Percentiles rank a stretch among this genome's conserved stretches.
These are phyloP conservation scores for Ahaetulla prasina DNA, from an alignment of 2,113 vertebrate genomes.

Conservation along the genomic window DNA sequence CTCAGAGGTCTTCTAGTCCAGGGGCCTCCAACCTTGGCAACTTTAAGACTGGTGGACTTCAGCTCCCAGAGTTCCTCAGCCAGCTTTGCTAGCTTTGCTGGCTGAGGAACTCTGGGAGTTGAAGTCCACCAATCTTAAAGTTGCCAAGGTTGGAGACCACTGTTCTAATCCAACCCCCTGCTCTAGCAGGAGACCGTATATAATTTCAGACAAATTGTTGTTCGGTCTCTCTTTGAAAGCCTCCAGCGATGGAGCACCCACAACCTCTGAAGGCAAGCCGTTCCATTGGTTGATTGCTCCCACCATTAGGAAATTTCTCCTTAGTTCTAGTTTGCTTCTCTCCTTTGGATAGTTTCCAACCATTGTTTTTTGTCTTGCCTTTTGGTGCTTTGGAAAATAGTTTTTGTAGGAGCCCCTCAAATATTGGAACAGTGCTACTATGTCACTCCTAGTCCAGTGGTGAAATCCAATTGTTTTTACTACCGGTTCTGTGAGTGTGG, in stretches of 20 bases:
- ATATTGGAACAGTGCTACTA: not conserved
- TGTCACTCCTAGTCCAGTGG: not conserved
- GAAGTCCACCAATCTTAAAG: too few species aligned
- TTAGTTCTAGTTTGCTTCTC: not conserved
- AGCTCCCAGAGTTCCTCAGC: too few species aligned
- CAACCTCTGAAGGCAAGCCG: not conserved
- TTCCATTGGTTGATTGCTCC: not conserved
- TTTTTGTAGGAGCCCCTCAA: not conserved
- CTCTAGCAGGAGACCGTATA: not conserved
- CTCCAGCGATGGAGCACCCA: not conserved
- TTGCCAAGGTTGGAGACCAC: too few species aligned
- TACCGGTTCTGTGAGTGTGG: too few species aligned
- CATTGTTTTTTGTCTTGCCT: not conserved
- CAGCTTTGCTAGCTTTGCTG: too few species aligned
- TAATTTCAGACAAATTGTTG: not conserved
- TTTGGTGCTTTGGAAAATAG: not conserved
- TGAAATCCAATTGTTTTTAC: too few species aligned
- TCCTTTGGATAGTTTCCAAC: not conserved
- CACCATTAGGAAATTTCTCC: not conserved
- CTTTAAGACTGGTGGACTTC: too few species aligned
- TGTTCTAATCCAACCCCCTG: not conserved
- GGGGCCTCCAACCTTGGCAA: too few species aligned
- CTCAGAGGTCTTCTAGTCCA: not conserved
- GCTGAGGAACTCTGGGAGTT: too few species aligned
- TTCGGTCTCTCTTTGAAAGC: not conserved